Base-by-base conservation (phyloP, 2,888 invertebrate species). In the Stenodema calcarata region DNA sequence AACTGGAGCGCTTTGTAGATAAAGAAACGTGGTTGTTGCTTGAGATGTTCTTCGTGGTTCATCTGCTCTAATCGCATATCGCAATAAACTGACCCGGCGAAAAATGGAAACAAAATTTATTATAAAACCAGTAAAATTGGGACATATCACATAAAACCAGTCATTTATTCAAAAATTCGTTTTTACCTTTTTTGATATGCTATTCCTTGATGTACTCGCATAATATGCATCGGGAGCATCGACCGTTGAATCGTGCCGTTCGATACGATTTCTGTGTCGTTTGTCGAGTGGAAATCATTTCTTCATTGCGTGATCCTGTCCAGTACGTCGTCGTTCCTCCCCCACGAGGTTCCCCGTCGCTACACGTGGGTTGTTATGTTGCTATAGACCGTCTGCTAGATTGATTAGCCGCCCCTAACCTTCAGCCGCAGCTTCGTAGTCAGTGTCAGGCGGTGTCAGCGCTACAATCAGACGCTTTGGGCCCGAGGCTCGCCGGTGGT, bases 361-460 rank as follows among this genome's bases (percentile, higher is more conserved):
- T 62, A 62, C 80, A 80, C 82, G 42, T 69, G 62, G 41, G 54
- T 82, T 54, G 54, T 82, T 82, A 23, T 30, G 82, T 82, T 82
- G 82, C 82, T 42, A 82, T 41, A 30, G 30, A 23, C 30, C 54
- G 82, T 69, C 82, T 12, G 44, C 69, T 70, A 82, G 82, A 82
- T 82, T 82, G 82, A 82, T 82, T 82, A 82, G 82, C 82, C 41
- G 82, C 82, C 82, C 44, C 27, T 69, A 35, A 30, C 35, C 30
- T 28, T 30, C 69, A 23, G 18, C 42, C 78, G 44, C 11, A 18
- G 78, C 44, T 62, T 62, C 62, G 62, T 62, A 30, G 50, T 50
- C 69, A 41, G 82, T 82, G 82, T 82, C 82, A 69, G 82, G 82
- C 69, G 41, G 82, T 82, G 82, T 69, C 82, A 82, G 82, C 62